Evolutionary conservation across 2,113 vertebrate species (phyloP).

Genomic region (Callithrix jacchus): DNA sequence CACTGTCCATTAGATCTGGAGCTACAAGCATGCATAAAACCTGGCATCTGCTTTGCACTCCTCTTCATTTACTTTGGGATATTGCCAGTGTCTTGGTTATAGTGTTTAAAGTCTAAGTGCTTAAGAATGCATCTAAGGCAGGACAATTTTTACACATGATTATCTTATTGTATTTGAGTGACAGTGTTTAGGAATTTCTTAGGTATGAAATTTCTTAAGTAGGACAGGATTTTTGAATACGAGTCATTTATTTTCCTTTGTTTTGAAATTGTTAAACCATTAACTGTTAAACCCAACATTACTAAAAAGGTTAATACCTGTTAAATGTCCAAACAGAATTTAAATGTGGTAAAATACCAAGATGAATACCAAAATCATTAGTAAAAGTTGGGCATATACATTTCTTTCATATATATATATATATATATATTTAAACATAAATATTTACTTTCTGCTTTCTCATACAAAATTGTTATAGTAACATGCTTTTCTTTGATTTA

Average conservation of each 20-base stretch:
- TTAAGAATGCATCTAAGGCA: neutral
- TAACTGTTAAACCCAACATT: neutral
- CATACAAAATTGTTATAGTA: neutral
- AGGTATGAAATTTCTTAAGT: neutral
- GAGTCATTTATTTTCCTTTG: neutral
- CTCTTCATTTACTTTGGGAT: slow-evolving; percentile 2
- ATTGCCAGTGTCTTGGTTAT: slow-evolving; percentile 26
- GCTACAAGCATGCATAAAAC: slow-evolving; percentile 18
- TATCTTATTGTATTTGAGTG: slow-evolving; percentile 45
- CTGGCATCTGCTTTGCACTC: neutral
- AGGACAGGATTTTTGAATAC: neutral
- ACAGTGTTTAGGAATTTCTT: slow-evolving; percentile 42
- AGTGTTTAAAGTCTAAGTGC: neutral
- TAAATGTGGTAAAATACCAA: slow-evolving; percentile 1
- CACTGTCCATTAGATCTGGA: slow-evolving; percentile 47
- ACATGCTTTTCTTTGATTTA: neutral
- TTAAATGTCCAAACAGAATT: neutral
- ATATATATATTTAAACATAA: neutral
- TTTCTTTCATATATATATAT: neutral
- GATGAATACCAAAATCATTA: neutral
- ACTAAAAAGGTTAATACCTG: neutral
- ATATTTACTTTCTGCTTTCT: neutral
- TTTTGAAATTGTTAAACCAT: neutral
- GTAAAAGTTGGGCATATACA: neutral
- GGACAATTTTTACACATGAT: neutral